Base-by-base conservation (phyloP, 2,888 invertebrate genomes). In the Eupithecia pulchellata region DNA sequence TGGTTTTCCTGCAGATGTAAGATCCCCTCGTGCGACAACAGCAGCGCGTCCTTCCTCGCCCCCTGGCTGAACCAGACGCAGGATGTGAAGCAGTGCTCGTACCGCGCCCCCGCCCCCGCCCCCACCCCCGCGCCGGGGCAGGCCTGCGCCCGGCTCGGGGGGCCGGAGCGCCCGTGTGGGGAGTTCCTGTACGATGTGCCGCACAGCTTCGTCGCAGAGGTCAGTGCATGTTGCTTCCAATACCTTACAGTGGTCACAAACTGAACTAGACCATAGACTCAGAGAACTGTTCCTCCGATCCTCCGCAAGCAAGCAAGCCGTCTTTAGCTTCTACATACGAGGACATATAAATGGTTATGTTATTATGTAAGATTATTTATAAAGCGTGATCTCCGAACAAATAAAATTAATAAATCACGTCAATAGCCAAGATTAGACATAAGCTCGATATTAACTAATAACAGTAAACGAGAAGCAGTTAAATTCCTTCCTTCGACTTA, bases 171-270 rank as follows among this genome's bases (percentile, higher is more conserved):
- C 57, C 62, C 69, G 17, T 93, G 93, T 78, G 77, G 69, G 0
- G 84, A 86, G 20, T 93, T 92, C 92, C 75, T 88, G 5, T 93
- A 92, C 34, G 89, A 91, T 36, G 79, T 85, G 2, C 89, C 91
- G 0, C 67, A 89, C 76, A 92, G 92, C 69, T 93, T 93, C 64
- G 85, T 91, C 0, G 90, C 91, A 5, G 93, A 93, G 88, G 93
- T 93, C 4, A 62, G 67, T 29, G 57, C 52, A 3, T 9, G 27
- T 14, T 27, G 27, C 55, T 55, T 55, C 1, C 6, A 27, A 13
- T 11, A 20, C 13, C 4, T 11, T 25, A 55, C 25, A 27, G 17
- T 17, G 17, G 2, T 4, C 17, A 29, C 8, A 27, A 4, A 29
- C 57, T 57, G 8, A 17, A 57, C 29, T 57, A 29, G 6, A 17